These are phyloP conservation scores for Lutraria rhynchaena DNA, from an alignment of 1,140 invertebrate species.

Conservation along the genomic window DNA sequence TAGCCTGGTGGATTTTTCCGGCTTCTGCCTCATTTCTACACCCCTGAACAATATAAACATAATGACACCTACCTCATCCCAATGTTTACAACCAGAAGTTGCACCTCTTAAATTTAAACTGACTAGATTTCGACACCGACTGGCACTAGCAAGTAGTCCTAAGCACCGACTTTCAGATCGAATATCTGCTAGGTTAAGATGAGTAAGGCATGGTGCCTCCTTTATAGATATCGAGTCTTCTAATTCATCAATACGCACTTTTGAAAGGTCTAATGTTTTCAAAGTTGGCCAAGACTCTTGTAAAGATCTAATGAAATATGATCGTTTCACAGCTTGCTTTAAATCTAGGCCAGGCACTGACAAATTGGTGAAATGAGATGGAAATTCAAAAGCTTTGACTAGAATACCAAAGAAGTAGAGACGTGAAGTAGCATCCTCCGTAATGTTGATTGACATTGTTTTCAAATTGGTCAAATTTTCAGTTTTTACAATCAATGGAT, in stretches of 20 bases:
- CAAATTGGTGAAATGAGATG: conserved; percentile 40
- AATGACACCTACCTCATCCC: conserved; percentile 38
- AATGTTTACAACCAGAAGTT: conserved; percentile 28
- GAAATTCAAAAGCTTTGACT: conserved; percentile 36
- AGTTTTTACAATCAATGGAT: conserved; percentile 51
- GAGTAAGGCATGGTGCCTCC: conserved; percentile 24
- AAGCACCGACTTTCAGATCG: conserved; percentile 17
- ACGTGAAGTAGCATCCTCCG: conserved; percentile 47
- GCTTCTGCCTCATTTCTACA: no score
- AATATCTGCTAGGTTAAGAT: conserved; percentile 48
- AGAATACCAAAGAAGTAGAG: conserved; percentile 55
- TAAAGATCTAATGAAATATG: conserved; percentile 21
- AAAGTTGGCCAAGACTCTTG: conserved; percentile 46
- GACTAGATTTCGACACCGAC: conserved; percentile 42
- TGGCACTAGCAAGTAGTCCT: conserved; percentile 31
- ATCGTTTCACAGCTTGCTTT: conserved; percentile 13
- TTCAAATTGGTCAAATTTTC: conserved; percentile 44
- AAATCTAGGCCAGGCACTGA: conserved; percentile 46
- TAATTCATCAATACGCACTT: conserved; percentile 28
- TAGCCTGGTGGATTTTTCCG: no score
- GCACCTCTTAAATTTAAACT: conserved; percentile 53
- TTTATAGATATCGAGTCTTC: conserved; percentile 31
- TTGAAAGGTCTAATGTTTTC: conserved; percentile 45
- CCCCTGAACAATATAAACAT: no score
- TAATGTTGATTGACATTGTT: conserved; percentile 53